Evolutionary conservation across 1,140 invertebrate genomes (phyloP).

Genomic region (Solen grandis): DNA sequence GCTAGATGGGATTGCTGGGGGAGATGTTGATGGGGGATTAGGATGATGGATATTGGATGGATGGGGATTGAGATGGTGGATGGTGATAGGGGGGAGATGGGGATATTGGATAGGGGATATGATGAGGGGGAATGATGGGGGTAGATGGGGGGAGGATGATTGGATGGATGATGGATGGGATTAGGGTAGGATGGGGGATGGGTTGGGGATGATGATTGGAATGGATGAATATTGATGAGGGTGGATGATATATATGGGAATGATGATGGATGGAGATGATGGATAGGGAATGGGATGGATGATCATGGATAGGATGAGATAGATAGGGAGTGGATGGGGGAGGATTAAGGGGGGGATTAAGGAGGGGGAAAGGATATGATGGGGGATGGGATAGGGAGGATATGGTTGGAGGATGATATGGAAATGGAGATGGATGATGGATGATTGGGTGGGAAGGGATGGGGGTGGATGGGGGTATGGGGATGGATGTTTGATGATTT

Average conservation of each 20-base stretch:
- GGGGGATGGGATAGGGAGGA: too few relatives aligned
- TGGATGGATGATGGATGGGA: slow-evolving; percentile 8
- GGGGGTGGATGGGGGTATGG: too few relatives aligned
- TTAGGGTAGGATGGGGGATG: background rate
- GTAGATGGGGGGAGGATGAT: slow-evolving; percentile 20
- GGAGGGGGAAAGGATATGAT: too few relatives aligned
- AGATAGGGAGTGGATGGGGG: slow-evolving; percentile 21
- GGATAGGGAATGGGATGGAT: background rate
- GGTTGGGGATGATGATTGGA: background rate
- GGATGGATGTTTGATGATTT: too few relatives aligned
- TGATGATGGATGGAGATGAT: background rate
- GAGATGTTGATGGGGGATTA: background rate
- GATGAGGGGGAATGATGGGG: background rate
- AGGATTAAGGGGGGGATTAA: background rate
- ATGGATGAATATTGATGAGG: background rate
- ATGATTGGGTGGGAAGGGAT: too few relatives aligned
- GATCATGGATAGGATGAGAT: slow-evolving; percentile 7
- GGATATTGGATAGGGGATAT: background rate
- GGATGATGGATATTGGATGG: background rate
- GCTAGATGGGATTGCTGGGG: background rate
- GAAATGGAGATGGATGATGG: too few relatives aligned
- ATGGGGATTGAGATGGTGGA: background rate
- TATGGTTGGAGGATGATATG: too few relatives aligned
- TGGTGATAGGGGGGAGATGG: background rate
- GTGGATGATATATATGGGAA: background rate